Evolutionary conservation across 2,113 vertebrate species (phyloP).

Genomic region (Poicephalus meyeri): DNA sequence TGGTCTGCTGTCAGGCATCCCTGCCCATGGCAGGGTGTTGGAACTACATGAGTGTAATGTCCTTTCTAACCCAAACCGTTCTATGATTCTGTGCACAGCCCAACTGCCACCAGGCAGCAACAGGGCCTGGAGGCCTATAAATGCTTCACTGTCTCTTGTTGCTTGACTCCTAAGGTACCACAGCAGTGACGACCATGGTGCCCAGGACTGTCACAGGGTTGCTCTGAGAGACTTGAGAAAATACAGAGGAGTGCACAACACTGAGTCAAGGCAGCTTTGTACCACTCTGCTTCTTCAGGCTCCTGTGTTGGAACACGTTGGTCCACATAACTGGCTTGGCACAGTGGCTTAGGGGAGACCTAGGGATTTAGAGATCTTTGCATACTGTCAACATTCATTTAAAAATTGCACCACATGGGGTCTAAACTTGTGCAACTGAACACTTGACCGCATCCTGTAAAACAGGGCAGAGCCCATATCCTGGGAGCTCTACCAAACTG

Average conservation of each 20-base stretch:
- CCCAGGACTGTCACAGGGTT: neutral
- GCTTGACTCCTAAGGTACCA: neutral
- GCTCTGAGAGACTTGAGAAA: neutral
- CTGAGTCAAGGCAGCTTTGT: neutral
- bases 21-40: neutral
- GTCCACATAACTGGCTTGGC: neutral
- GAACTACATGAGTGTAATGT: neutral
- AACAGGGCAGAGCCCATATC: neutral
- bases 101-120: neutral
- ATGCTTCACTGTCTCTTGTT: neutral
- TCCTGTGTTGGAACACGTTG: neutral
- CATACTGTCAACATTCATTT: constrained; percentile 17
- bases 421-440: neutral
- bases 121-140: neutral
- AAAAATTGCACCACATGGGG: neutral
- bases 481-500: constrained; percentile 6
- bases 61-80: neutral
- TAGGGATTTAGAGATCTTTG: neutral
- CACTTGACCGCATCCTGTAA: constrained; percentile 27
- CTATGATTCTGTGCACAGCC: neutral
- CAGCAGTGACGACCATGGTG: rapidly evolving
- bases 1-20: neutral
- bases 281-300: neutral
- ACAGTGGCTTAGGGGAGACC: neutral
- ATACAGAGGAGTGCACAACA: neutral